Conservation (phyloP, 2,113 vertebrate species). For the Gila orcuttii region DNA sequence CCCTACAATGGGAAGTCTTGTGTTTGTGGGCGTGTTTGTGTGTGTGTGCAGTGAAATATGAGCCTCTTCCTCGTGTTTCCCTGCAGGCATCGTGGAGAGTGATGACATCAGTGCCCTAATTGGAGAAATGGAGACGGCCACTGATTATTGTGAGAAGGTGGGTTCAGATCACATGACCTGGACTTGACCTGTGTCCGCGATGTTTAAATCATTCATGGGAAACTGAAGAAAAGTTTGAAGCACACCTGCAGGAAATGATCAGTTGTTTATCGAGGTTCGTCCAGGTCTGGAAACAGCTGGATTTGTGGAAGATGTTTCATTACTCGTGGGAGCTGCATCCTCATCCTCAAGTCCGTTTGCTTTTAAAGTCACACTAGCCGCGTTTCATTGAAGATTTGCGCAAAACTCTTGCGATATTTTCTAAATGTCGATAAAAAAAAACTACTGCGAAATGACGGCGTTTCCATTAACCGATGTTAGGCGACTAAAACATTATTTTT, state of each 20-base stretch:
- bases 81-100: constrained; percentile 57
- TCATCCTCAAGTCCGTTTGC: neutral
- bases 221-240: neutral
- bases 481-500: too few relatives aligned
- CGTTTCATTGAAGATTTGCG: too few relatives aligned
- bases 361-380: neutral
- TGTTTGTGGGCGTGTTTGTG: neutral
- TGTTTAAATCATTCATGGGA: neutral
- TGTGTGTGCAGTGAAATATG: constrained; percentile 34
- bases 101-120: constrained; percentile 56
- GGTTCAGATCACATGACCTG: constrained; percentile 27
- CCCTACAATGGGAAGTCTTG: neutral
- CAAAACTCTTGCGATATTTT: too few relatives aligned
- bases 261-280: neutral
- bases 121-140: constrained; percentile 55
- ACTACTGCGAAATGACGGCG: too few relatives aligned
- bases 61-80: constrained; percentile 14
- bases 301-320: neutral
- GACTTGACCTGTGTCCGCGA: neutral
- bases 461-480: too few relatives aligned
- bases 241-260: neutral
- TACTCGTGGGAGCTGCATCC: neutral
- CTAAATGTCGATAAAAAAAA: too few relatives aligned
- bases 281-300: neutral
- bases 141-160: constrained; percentile 58